These are phyloP conservation scores for Nothocercus julius DNA, from an alignment of 2,113 vertebrate species.

Conservation along the genomic window DNA sequence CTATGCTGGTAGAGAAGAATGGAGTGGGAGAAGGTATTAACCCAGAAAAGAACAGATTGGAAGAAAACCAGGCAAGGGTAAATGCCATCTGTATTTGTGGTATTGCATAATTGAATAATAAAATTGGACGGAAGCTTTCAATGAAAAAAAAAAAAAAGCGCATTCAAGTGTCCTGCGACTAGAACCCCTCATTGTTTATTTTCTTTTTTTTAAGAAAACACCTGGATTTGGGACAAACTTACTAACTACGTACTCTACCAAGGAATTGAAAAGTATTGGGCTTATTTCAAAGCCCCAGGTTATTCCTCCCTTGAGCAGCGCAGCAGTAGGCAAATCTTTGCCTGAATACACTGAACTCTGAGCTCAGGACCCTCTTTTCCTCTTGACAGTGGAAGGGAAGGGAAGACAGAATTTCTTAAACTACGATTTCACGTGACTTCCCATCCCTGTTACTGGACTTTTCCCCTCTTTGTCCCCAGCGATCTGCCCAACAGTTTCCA, in stretches of 20 bases:
- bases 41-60: conserved; percentile 61
- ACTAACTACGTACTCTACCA: not conserved
- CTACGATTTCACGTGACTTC: not conserved
- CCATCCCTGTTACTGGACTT: not conserved
- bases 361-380: too few relatives aligned
- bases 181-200: not conserved
- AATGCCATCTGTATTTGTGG: conserved; percentile 60
- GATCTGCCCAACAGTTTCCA: not conserved
- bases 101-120: conserved; percentile 49
- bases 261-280: not conserved
- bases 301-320: not conserved
- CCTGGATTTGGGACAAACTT: not conserved
- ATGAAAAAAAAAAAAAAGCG: not conserved
- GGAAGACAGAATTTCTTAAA: not conserved
- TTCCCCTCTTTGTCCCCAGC: not conserved
- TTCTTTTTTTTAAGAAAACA: not conserved
- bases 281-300: not conserved
- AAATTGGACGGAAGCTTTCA: not conserved
- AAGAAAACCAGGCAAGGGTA: conserved; percentile 51
- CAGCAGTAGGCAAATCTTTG: not conserved
- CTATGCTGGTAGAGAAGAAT: conserved; percentile 37
- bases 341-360: too few relatives aligned
- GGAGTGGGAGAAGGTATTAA: conserved; percentile 70
- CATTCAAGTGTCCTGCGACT: not conserved
- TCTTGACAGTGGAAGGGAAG: too few relatives aligned